Conservation (phyloP, 2,113 vertebrate species). For the Caloenas nicobarica region DNA sequence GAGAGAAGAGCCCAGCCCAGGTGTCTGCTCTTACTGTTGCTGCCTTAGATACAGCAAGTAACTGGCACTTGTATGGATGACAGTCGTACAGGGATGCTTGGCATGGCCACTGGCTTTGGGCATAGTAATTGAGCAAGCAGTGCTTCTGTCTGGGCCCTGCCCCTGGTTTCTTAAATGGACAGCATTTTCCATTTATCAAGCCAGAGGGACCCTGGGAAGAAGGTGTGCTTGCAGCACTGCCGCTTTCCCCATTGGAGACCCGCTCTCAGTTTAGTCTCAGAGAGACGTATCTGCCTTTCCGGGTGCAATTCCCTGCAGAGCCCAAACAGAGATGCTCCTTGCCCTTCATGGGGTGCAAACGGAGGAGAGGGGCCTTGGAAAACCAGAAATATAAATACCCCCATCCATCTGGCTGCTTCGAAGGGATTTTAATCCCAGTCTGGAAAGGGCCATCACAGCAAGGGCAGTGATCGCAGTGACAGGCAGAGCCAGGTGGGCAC, state of each 20-base stretch:
- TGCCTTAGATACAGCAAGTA: neutral
- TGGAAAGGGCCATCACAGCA: neutral
- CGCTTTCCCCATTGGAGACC: neutral
- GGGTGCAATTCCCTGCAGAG: neutral
- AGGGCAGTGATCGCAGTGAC: neutral
- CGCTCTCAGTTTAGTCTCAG: neutral
- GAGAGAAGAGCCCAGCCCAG: too few species aligned
- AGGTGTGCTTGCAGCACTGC: neutral
- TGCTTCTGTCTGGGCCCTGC: neutral
- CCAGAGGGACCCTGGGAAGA: neutral
- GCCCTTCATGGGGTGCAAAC: neutral
- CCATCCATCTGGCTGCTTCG: neutral
- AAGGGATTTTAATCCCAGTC: neutral
- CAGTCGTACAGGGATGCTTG: neutral
- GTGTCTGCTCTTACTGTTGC: too few species aligned
- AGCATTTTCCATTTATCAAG: neutral
- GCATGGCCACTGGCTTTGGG: neutral
- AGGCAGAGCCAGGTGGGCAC: conserved; percentile 62
- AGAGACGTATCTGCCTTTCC: neutral
- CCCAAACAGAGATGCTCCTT: neutral
- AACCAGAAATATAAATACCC: neutral
- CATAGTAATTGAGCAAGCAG: neutral
- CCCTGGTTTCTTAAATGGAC: neutral
- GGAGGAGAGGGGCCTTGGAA: neutral
- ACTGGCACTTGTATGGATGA: neutral